These are phyloP conservation scores for Drosophila busckii DNA, from an alignment of 1,140 invertebrate species.

Conservation along the genomic window DNA sequence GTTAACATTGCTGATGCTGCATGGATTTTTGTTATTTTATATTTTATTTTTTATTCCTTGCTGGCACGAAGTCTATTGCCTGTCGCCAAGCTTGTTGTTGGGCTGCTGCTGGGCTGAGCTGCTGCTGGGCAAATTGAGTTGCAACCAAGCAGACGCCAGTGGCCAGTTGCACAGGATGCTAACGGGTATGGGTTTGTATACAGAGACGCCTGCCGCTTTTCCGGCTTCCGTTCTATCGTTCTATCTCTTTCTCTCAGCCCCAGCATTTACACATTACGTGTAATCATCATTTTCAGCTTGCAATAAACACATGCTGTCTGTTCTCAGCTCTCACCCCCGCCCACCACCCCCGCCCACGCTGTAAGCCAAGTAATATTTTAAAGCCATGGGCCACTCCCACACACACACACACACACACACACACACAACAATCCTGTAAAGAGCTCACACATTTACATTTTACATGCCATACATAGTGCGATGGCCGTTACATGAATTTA, in stretches of 20 bases:
- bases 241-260: constrained; percentile 20
- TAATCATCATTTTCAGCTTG: constrained; percentile 76
- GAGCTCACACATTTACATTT: constrained; percentile 32
- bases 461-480: no score
- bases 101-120: not conserved
- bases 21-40: not conserved
- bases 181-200: constrained; percentile 64
- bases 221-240: constrained; percentile 65
- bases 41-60: not conserved
- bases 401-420: not conserved
- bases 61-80: constrained; percentile 14
- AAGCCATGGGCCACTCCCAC: not conserved
- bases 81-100: constrained; percentile 9
- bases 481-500: constrained; percentile 60
- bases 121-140: constrained; percentile 1
- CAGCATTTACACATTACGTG: constrained; percentile 61
- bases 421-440: not conserved
- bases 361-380: not conserved
- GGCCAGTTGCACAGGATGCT: constrained; percentile 9
- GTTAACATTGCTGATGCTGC: not conserved
- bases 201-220: constrained; percentile 62
- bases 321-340: constrained; percentile 30
- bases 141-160: constrained; percentile 37
- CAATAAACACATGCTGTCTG: constrained; percentile 73
- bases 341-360: not conserved